Conservation (phyloP, 1,140 invertebrate genomes). For the Bombus impatiens region DNA sequence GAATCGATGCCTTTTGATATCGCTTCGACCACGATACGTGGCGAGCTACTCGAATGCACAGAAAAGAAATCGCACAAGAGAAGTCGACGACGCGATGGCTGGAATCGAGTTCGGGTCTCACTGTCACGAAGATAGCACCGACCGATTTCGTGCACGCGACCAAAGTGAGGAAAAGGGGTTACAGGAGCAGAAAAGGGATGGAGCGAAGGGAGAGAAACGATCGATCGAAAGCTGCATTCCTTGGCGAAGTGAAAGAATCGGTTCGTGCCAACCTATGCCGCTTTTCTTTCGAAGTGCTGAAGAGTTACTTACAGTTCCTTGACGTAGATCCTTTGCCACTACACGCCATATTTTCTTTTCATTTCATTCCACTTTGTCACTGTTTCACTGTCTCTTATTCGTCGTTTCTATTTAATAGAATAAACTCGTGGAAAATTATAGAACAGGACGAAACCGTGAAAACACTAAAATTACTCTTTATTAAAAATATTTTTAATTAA, state of each 20-base stretch:
- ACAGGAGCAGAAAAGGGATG: neutral
- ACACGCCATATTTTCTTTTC: neutral
- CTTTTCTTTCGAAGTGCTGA: slow-evolving; percentile 39
- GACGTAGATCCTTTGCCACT: neutral
- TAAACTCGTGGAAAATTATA: neutral
- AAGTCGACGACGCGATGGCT: too few species aligned
- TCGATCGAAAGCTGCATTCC: slow-evolving; percentile 36
- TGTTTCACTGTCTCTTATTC: neutral
- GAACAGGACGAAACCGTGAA: neutral
- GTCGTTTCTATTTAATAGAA: neutral
- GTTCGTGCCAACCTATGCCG: slow-evolving; percentile 37
- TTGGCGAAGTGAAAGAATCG: slow-evolving; percentile 51
- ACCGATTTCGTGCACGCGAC: slow-evolving; percentile 44
- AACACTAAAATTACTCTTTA: too few species aligned
- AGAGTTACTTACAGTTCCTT: slow-evolving; percentile 48
- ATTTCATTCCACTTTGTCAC: slow-evolving; percentile 13
- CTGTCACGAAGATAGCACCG: neutral
- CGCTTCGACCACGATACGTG: neutral
- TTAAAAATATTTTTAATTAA: too few species aligned
- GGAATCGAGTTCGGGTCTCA: too few species aligned
- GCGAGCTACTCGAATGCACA: neutral
- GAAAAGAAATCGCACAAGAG: neutral
- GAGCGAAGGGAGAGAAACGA: neutral
- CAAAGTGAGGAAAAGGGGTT: neutral
- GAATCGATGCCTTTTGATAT: neutral